Percentiles rank a stretch among this genome's conserved stretches.
Conservation (phyloP, 2,113 vertebrate species). For the Hemiscyllium ocellatum region DNA sequence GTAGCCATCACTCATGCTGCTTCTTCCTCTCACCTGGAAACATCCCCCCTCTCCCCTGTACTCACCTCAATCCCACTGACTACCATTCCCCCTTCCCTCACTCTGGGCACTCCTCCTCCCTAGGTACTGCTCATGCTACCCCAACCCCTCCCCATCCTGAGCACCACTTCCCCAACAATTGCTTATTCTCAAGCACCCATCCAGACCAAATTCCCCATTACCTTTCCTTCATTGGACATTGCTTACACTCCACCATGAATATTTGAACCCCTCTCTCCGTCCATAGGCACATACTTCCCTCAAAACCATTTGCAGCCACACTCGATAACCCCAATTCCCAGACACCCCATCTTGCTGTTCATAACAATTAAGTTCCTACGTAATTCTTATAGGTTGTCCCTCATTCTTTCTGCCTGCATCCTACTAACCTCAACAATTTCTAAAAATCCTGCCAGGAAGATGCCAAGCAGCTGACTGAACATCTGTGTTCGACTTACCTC, state of each 20-base stretch:
- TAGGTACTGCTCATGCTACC: background rate
- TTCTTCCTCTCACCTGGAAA: too few species aligned
- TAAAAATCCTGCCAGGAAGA: background rate
- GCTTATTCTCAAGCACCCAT: background rate
- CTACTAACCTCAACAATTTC: too few species aligned
- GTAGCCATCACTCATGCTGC: background rate
- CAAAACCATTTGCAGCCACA: background rate
- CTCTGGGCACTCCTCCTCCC: background rate
- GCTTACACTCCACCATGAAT: background rate
- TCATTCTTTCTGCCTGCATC: background rate
- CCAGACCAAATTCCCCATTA: too few species aligned
- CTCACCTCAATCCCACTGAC: background rate
- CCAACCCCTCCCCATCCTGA: background rate
- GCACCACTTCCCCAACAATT: background rate
- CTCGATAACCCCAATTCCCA: too few species aligned
- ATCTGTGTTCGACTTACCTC: conserved; percentile 54
- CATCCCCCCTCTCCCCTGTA: too few species aligned
- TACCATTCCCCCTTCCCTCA: too few species aligned
- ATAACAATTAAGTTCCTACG: background rate
- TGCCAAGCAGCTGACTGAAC: background rate
- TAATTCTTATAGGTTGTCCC: background rate
- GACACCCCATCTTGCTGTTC: background rate
- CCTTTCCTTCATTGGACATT: background rate
- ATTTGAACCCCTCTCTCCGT: background rate
- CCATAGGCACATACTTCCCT: background rate